Conservation (phyloP, 2,797 vertebrate genomes). For the Poecilia wingei region DNA sequence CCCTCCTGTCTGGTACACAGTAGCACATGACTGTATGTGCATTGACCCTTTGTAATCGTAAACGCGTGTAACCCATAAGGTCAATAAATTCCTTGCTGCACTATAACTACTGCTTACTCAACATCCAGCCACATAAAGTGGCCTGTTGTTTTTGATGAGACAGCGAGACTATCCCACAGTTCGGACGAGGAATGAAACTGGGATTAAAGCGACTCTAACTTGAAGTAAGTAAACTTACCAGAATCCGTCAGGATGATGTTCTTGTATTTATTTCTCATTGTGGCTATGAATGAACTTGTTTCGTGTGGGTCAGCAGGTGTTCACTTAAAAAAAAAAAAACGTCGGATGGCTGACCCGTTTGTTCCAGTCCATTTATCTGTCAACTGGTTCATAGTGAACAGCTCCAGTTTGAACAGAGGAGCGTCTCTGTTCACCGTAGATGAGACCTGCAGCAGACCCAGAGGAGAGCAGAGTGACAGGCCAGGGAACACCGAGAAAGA, state of each 20-base stretch:
- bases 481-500: not conserved
- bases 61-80: not conserved
- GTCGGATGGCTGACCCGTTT: not conserved
- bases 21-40: constrained; percentile 21
- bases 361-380: not conserved
- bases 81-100: constrained; percentile 20
- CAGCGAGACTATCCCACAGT: constrained; percentile 2
- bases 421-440: not conserved
- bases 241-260: not conserved
- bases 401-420: not conserved
- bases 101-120: constrained; percentile 9
- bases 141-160: constrained; percentile 27
- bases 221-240: not conserved
- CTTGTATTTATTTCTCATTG: not conserved
- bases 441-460: not conserved
- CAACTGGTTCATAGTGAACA: not conserved
- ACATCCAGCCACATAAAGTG: constrained; percentile 6
- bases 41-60: constrained; percentile 26
- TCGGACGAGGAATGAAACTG: not conserved
- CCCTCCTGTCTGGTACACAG: not conserved
- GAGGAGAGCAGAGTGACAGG: not conserved
- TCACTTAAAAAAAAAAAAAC: not conserved
- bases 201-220: not conserved
- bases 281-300: not conserved
- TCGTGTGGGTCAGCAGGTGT: not conserved